A percentile compares a stretch with the other conserved stretches of the same genome.
These are phyloP conservation scores for Lasaia peninsularis DNA, from an alignment of 1,140 invertebrate species.

Conservation along the genomic window DNA sequence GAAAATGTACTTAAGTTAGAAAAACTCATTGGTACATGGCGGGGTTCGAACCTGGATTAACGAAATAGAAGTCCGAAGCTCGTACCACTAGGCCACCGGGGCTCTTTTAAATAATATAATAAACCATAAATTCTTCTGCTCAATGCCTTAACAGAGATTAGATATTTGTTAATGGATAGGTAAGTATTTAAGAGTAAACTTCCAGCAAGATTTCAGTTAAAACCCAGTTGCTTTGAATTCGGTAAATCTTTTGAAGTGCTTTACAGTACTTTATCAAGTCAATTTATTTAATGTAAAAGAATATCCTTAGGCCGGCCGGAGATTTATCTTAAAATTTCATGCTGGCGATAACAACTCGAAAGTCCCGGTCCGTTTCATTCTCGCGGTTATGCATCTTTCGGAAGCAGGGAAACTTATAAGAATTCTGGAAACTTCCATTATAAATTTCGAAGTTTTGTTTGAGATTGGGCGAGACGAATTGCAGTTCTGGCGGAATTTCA, in stretches of 20 bases:
- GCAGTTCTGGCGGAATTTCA: constrained; percentile 30
- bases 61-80: too few species aligned
- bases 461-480: constrained; percentile 30
- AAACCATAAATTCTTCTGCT: too few species aligned
- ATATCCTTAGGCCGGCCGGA: constrained; percentile 14
- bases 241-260: background rate
- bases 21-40: too few species aligned
- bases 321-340: constrained; percentile 25
- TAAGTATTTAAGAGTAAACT: too few species aligned
- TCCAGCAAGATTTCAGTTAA: too few species aligned
- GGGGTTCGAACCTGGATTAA: too few species aligned
- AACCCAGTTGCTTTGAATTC: constrained; percentile 3
- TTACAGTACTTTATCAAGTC: too few species aligned
- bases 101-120: too few species aligned
- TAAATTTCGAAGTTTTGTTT: constrained; percentile 34
- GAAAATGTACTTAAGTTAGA: too few species aligned
- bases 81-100: too few species aligned
- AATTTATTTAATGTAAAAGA: background rate
- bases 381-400: constrained; percentile 26
- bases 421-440: constrained; percentile 34
- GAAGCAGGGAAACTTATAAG: constrained; percentile 27
- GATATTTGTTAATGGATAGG: too few species aligned
- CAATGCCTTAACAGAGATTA: too few species aligned
- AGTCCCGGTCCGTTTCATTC: background rate
- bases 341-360: constrained; percentile 26